phyloP scores from a whole-genome alignment of 1,140 invertebrate genomes.

The Vanessa atalanta region DNA sequence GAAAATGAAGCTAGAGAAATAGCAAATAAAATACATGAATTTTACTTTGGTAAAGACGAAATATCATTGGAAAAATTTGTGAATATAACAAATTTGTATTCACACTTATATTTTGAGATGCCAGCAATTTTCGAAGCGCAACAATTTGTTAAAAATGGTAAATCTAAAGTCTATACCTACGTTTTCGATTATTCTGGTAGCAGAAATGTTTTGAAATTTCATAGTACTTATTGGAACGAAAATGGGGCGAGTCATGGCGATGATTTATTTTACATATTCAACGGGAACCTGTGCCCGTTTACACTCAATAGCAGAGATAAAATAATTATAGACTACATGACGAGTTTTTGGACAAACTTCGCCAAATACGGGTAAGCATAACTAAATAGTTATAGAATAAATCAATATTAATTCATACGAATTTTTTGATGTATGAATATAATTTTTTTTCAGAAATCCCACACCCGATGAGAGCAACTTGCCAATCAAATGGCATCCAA shows the following conservation, averaged over 20 bases:
- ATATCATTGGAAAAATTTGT: constrained; percentile 51
- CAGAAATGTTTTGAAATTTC: constrained; percentile 61
- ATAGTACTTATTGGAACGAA: constrained; percentile 44
- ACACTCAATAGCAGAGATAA: constrained; percentile 49
- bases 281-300: constrained; percentile 44
- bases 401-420: not conserved
- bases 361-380: constrained; percentile 67
- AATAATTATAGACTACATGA: constrained; percentile 58
- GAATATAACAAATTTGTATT: constrained; percentile 59
- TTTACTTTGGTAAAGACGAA: constrained; percentile 63
- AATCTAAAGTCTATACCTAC: constrained; percentile 62
- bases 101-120: constrained; percentile 66
- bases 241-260: constrained; percentile 67
- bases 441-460: constrained; percentile 56
- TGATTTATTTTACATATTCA: constrained; percentile 72
- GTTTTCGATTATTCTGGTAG: constrained; percentile 62
- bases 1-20: constrained; percentile 43
- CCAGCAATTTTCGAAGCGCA: constrained; percentile 62
- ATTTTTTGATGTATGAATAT: not conserved
- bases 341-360: constrained; percentile 70
- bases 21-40: constrained; percentile 50
- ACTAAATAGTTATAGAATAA: not conserved
- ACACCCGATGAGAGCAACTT: constrained; percentile 45
- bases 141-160: constrained; percentile 37
- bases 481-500: constrained; percentile 58